phyloP scores from a whole-genome alignment of 2,888 invertebrate species.

The Tinea pellionella region DNA sequence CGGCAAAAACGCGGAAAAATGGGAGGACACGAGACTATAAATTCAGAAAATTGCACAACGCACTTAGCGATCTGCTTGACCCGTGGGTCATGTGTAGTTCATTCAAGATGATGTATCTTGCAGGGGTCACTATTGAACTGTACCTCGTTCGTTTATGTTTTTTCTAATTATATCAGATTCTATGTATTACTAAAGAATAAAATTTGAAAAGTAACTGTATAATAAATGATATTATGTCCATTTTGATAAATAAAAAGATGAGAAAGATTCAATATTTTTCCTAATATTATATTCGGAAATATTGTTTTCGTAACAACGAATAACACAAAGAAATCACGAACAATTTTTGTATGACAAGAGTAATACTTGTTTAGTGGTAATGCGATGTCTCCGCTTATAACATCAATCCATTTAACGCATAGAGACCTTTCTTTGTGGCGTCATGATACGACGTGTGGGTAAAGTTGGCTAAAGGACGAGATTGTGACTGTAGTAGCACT shows the following conservation, averaged over 20 bases:
- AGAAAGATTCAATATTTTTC: too few species aligned
- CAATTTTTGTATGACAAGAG: slow-evolving; percentile 27
- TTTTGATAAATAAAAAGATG: too few species aligned
- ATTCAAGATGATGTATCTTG: background rate
- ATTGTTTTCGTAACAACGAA: background rate
- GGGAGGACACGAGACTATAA: slow-evolving; percentile 38
- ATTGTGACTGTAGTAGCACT: slow-evolving; percentile 18
- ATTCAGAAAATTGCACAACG: slow-evolving; percentile 58
- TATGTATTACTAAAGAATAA: too few species aligned
- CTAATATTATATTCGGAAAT: background rate
- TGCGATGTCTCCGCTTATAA: slow-evolving; percentile 38
- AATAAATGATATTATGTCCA: too few species aligned
- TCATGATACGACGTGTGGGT: background rate
- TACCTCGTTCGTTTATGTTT: too few species aligned
- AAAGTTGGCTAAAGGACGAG: background rate
- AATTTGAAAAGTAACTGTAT: too few species aligned
- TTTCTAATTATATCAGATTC: too few species aligned
- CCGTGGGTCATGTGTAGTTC: slow-evolving; percentile 1
- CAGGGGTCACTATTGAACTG: background rate
- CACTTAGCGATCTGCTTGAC: slow-evolving; percentile 50
- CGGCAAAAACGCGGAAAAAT: slow-evolving; percentile 42
- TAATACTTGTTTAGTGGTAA: slow-evolving; percentile 33
- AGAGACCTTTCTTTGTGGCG: slow-evolving; percentile 27
- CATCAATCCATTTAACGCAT: slow-evolving; percentile 37
- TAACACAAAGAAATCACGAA: slow-evolving; percentile 1